These are phyloP conservation scores for Enteromius treurensis DNA, from an alignment of 2,797 vertebrate genomes.

Conservation along the genomic window DNA sequence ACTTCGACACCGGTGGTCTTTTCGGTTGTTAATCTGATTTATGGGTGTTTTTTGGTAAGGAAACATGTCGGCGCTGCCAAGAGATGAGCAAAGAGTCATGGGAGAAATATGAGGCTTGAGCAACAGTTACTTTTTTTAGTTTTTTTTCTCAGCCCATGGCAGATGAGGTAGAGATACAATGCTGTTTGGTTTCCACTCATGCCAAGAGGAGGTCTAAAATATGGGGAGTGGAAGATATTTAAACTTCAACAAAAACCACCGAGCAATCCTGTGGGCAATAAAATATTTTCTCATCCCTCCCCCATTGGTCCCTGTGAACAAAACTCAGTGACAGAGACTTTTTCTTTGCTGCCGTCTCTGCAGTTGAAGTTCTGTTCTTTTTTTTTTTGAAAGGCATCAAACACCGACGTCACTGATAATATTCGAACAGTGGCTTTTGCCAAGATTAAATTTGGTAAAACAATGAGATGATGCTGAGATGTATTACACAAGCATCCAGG, in stretches of 20 bases:
- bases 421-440: neutral
- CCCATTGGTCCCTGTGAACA: conserved; percentile 36
- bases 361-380: conserved; percentile 10
- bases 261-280: conserved; percentile 59
- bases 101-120: conserved; percentile 59
- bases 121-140: conserved; percentile 9
- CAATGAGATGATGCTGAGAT: conserved; percentile 35
- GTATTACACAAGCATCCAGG: conserved; percentile 15
- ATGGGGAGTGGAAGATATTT: conserved; percentile 64
- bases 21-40: conserved; percentile 63
- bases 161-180: conserved; percentile 59
- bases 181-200: conserved; percentile 56
- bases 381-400: neutral
- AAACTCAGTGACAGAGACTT: conserved; percentile 31
- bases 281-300: conserved; percentile 64
- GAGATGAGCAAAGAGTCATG: conserved; percentile 61
- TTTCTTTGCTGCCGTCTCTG: conserved; percentile 1
- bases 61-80: conserved; percentile 58
- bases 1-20: conserved; percentile 59
- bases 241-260: conserved; percentile 59
- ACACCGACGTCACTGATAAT: neutral
- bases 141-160: conserved; percentile 44
- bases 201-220: conserved; percentile 60
- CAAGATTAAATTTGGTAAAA: conserved; percentile 7
- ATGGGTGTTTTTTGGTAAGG: conserved; percentile 59